Conservation (phyloP, 2,888 invertebrate genomes). For the Dysmachus trigonus region DNA sequence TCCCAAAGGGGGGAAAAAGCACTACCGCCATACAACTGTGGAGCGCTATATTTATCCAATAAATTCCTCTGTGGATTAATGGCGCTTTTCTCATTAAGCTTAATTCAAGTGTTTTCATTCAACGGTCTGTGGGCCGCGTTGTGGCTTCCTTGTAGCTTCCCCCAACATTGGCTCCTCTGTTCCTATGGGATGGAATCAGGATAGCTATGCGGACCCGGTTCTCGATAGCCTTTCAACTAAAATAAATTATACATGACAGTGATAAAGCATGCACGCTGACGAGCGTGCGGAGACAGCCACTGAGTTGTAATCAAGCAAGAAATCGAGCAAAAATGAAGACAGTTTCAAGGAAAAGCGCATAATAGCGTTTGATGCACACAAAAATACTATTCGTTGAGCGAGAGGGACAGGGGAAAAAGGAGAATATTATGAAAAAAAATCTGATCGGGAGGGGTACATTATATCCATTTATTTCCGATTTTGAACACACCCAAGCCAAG, state of each 20-base stretch:
- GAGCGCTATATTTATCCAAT: slow-evolving; percentile 46
- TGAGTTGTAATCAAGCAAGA: not conserved
- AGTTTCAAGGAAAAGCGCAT: not conserved
- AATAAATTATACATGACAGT: slow-evolving; percentile 49
- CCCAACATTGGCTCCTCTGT: not conserved
- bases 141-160: not conserved
- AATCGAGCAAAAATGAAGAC: not conserved
- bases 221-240: slow-evolving; percentile 24
- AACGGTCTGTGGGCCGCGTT: not conserved
- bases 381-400: not conserved
- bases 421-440: not conserved
- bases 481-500: too few relatives aligned
- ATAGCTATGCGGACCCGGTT: not conserved
- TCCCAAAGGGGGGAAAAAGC: not conserved
- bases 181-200: not conserved
- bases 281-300: slow-evolving; percentile 15
- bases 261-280: slow-evolving; percentile 47
- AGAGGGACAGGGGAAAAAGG: not conserved
- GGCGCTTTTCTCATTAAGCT: slow-evolving; percentile 49
- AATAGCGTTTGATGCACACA: not conserved
- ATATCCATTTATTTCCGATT: too few relatives aligned
- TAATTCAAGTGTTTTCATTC: slow-evolving; percentile 48
- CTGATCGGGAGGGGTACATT: not conserved
- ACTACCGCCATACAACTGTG: not conserved
- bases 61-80: slow-evolving; percentile 48